Base-by-base conservation (phyloP, 2,113 vertebrate species). In the Sylvietta virens region DNA sequence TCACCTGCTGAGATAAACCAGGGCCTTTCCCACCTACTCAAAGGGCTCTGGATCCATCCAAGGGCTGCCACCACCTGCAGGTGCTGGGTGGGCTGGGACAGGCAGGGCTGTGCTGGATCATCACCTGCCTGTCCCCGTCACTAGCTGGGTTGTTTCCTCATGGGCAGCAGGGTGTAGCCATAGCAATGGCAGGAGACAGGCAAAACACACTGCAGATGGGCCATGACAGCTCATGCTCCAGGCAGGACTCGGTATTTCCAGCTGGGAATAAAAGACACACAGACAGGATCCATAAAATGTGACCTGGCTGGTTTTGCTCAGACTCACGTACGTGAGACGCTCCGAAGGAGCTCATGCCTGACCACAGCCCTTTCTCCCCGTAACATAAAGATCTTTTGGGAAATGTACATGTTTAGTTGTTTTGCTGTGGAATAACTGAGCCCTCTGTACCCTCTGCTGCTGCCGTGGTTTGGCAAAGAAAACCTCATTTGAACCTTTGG, bases 371-470 rank as follows among this genome's bases (percentile, higher is more conserved):
- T 92, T 94, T 92, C 74, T 94, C 76, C 42, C 44, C 0, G 0
- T 66, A 92, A 67, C 82, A 78, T 47, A 90, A 96, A 90, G 88
- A 60, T 53, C 60, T 86, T 86, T 88, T 56, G 88, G 92, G 82
- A 92, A 88, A 94, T 48, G 48, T 90, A 84, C 86, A 88, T 50
- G 60, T 93, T 86, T 47, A 92, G 92, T 83, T 91, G 71, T 96
- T 96, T 92, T 92, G 58, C 94, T 92, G 79, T 73, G 88, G 82
- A 95, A 66, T 65, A 73, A 93, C 76, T 93, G 79, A 95, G 88
- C 48, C 51, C 76, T 88, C 76, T 91, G 92, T 96, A 94, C 90
- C 82, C 93, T 93, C 72, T 67, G 80, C 71, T 92, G 85, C 88
- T 60, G 23, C 93, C 69, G 88, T 92, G 92, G 90, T 96, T 96